Percentiles rank a stretch among this genome's conserved stretches.
Evolutionary conservation across 1,140 invertebrate genomes (phyloP).

Genomic region (Drosophila nebulosa): DNA sequence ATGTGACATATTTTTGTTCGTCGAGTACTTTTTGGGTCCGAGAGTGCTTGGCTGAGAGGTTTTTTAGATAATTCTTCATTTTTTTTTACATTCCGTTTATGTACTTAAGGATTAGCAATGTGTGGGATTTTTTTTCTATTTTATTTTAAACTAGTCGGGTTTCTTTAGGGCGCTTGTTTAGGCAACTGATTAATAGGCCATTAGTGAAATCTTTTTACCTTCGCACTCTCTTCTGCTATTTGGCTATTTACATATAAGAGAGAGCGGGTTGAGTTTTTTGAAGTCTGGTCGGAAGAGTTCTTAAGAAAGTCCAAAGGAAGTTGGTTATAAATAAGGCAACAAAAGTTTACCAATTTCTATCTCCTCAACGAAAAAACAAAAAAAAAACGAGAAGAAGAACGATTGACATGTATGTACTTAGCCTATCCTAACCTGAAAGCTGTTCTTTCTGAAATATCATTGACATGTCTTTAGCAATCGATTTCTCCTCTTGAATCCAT

Average conservation of each 20-base stretch:
- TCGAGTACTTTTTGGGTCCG: background rate
- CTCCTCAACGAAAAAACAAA: background rate
- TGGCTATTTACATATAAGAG: conserved; percentile 32
- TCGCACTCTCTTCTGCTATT: background rate
- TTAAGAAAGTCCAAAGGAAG: background rate
- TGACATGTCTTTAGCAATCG: background rate
- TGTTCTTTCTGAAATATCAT: background rate
- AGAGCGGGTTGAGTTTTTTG: conserved; percentile 1
- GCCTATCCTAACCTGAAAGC: background rate
- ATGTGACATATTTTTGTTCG: conserved; percentile 63
- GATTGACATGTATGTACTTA: background rate
- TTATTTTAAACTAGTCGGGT: conserved; percentile 17
- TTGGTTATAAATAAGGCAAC: background rate
- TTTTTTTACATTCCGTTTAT: conserved; percentile 24
- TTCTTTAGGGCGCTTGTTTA: conserved; percentile 45
- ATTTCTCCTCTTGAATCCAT: conserved; percentile 5
- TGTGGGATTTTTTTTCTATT: conserved; percentile 65
- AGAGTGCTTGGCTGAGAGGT: conserved; percentile 9
- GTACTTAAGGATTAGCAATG: conserved; percentile 62
- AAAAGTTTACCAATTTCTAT: too few relatives aligned
- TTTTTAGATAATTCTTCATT: conserved; percentile 21
- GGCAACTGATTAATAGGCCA: conserved; percentile 57
- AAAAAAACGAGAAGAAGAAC: too few relatives aligned
- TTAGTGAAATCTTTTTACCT: conserved; percentile 38
- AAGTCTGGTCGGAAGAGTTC: background rate